A percentile compares a stretch with the other conserved stretches of the same genome.
Conservation (phyloP, 2,113 vertebrate species). For the Macquaria ambigua region DNA sequence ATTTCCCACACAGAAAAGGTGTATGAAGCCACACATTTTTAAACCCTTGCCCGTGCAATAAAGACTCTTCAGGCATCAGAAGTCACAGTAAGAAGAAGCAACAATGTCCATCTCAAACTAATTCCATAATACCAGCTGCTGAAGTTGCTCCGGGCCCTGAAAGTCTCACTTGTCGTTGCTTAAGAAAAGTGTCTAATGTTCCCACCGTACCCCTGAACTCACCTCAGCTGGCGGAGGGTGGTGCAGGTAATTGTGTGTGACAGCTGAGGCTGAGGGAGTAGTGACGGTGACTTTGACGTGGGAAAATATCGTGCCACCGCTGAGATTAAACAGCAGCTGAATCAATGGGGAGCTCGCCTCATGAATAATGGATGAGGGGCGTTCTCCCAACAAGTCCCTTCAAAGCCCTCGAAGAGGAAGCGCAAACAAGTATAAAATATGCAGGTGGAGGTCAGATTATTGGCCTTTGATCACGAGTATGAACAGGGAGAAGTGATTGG, state of each 20-base stretch:
- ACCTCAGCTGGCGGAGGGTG: conserved; percentile 36
- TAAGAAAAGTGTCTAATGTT: conserved; percentile 38
- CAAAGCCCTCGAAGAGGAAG: conserved; percentile 55
- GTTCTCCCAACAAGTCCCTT: conserved; percentile 56
- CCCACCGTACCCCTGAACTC: conserved; percentile 38
- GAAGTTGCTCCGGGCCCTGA: conserved; percentile 3
- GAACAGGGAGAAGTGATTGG: not conserved
- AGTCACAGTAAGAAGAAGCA: not conserved
- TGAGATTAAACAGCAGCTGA: conserved; percentile 78
- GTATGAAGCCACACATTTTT: not conserved
- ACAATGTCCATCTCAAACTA: conserved; percentile 14
- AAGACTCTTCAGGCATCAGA: not conserved
- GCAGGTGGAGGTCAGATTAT: conserved; percentile 56
- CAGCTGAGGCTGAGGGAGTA: conserved; percentile 59
- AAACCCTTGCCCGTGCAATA: not conserved
- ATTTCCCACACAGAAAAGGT: not conserved
- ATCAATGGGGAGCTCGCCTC: conserved; percentile 70
- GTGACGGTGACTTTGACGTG: conserved; percentile 69
- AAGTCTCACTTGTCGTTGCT: conserved; percentile 16
- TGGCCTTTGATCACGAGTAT: conserved; percentile 50
- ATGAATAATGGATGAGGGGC: conserved; percentile 70
- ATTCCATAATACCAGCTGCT: not conserved
- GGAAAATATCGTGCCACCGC: conserved; percentile 60
- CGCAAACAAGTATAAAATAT: conserved; percentile 60
- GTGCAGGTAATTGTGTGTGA: conserved; percentile 61